phyloP scores from a whole-genome alignment of 2,797 vertebrate genomes.

The Etheostoma perlongum region DNA sequence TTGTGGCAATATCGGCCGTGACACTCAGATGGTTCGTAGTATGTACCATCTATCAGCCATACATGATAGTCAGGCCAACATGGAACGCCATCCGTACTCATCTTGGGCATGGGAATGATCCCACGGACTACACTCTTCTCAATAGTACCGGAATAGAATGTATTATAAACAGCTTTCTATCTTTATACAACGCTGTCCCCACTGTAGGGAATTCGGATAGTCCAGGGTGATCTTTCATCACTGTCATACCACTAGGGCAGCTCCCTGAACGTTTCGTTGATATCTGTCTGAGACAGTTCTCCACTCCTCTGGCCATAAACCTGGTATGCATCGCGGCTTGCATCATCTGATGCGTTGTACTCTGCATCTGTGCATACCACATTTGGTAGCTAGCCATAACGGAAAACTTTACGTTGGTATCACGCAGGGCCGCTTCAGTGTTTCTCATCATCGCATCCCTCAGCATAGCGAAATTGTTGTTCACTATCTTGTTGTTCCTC shows the following conservation, averaged over 20 bases:
- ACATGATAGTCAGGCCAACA: conserved; percentile 49
- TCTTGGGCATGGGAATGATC: conserved; percentile 35
- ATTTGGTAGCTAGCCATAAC: conserved; percentile 42
- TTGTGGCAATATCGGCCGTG: conserved; percentile 21
- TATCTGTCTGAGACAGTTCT: conserved; percentile 33
- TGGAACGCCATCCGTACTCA: conserved; percentile 29
- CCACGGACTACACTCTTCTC: conserved; percentile 4
- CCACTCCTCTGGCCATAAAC: conserved; percentile 39
- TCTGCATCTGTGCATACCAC: conserved; percentile 52
- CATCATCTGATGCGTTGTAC: conserved; percentile 33
- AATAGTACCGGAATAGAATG: conserved; percentile 8
- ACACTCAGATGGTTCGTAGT: conserved; percentile 32
- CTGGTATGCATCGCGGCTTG: conserved; percentile 41
- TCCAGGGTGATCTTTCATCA: conserved; percentile 6
- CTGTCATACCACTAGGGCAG: conserved; percentile 19
- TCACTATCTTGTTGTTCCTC: conserved; percentile 13
- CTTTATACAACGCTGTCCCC: conserved; percentile 28
- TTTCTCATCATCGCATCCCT: conserved; percentile 13
- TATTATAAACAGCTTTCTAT: conserved; percentile 44
- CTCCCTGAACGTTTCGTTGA: neutral
- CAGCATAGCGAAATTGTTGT: conserved; percentile 26
- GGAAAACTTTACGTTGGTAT: conserved; percentile 27
- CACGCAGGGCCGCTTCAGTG: neutral
- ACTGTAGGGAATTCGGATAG: conserved; percentile 25
- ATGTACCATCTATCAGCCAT: conserved; percentile 20